Evolutionary conservation across 2,113 vertebrate genomes (phyloP), one percentile per base, ranked within the genome.

Genomic region (Barnardius zonarius): DNA sequence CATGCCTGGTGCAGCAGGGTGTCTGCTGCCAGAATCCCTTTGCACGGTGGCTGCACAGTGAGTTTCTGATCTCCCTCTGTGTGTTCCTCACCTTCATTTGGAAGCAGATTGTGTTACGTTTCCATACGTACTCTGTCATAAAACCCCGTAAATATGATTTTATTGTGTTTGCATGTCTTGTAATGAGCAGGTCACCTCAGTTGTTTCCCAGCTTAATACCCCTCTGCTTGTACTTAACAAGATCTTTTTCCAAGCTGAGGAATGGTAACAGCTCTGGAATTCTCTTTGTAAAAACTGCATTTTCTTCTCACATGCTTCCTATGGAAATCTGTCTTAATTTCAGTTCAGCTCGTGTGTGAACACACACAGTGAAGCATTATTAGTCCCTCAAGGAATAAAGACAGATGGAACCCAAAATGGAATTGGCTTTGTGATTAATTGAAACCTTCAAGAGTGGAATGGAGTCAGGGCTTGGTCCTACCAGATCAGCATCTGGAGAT

Each of bases 381-480:
- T 97, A 98, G 92, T 97, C 97, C 97, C 97, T 17, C 62, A 97
- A 97, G 97, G 95, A 97, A 90, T 77, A 91, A 96, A 97, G 97
- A 97, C 97, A 98, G 97, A 97, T 98, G 97, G 97, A 98, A 85
- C 96, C 93, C 92, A 95, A 95, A 95, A 96, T 97, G 97, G 96
- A 97, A 97, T 83, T 95, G 95, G 91, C 85, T 97, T 96, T 97
- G 89, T 98, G 97, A 97, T 98, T 97, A 97, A 98, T 94, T 95
- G 97, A 97, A 96, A 96, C 93, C 95, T 97, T 96, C 85, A 95
- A 87, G 94, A 97, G 89, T 70, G 90, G 96, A 93, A 79, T 93
- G 92, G 93, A 96, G 78, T 96, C 86, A 83, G 90, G 96, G 75
- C 89, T 86, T 89, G 93, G 91, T 95, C 94, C 33, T 73, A 46